Percentiles rank a stretch among this genome's conserved stretches.
phyloP scores from a whole-genome alignment of 2,113 vertebrate genomes.

The Gila orcuttii region DNA sequence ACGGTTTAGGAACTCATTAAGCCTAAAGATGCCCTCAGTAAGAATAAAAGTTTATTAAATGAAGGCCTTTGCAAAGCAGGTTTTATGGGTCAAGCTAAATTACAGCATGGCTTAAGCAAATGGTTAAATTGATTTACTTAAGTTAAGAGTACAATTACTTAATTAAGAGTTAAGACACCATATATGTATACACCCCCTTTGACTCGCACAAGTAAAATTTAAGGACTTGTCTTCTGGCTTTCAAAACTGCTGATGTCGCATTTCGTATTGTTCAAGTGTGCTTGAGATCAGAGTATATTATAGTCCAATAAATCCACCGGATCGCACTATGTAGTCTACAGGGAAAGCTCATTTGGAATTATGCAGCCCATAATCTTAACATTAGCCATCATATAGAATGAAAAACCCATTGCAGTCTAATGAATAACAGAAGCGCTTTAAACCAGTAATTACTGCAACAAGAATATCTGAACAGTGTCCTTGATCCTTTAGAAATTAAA shows the following conservation, averaged over 20 bases:
- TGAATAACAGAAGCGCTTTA: neutral
- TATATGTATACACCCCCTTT: conserved; percentile 39
- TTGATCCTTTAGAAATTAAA: neutral
- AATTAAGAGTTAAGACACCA: conserved; percentile 44
- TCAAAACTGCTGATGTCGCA: conserved; percentile 42
- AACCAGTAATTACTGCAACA: neutral
- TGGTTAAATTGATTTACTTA: conserved; percentile 41
- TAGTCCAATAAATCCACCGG: conserved; percentile 16
- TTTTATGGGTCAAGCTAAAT: conserved; percentile 45
- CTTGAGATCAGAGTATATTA: conserved; percentile 10
- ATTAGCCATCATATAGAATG: neutral
- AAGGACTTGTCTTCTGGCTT: conserved; percentile 22
- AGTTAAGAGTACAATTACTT: conserved; percentile 54
- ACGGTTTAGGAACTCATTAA: neutral
- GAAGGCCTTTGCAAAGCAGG: conserved; percentile 4
- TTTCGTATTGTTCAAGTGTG: conserved; percentile 29
- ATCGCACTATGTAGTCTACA: neutral
- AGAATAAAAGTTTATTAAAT: neutral
- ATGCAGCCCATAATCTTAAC: conserved; percentile 10
- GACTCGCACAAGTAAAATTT: conserved; percentile 38
- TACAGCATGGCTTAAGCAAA: conserved; percentile 21
- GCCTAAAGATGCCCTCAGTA: neutral
- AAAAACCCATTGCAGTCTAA: neutral
- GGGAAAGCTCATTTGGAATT: neutral
- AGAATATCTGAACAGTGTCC: neutral